phyloP scores from a whole-genome alignment of 37 sponge, comb jelly and placozoan species.

The Eunapius fragilis region DNA sequence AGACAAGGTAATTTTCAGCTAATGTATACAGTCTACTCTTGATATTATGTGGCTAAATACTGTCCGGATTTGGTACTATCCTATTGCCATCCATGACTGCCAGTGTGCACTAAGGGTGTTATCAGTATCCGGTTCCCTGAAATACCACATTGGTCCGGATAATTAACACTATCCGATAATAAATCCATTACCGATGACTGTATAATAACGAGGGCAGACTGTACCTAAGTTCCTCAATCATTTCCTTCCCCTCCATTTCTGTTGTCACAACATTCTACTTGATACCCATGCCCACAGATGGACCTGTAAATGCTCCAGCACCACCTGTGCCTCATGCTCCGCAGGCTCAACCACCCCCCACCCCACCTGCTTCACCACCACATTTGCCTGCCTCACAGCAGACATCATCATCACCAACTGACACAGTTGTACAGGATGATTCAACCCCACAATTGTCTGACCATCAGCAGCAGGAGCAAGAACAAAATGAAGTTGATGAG shows the following conservation, averaged over 20 bases:
- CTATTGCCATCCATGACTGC: too few species aligned
- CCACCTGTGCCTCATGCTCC: slow-evolving; percentile 16
- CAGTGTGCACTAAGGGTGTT: too few species aligned
- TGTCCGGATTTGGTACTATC: too few species aligned
- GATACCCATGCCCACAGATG: background rate
- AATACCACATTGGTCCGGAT: too few species aligned
- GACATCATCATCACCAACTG: background rate
- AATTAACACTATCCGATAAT: too few species aligned
- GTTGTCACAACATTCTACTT: background rate
- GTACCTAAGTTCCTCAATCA: background rate
- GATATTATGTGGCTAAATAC: too few species aligned
- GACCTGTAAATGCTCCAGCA: background rate
- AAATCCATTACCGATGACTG: too few species aligned
- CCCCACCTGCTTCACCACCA: background rate
- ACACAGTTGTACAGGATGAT: background rate
- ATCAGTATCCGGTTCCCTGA: too few species aligned
- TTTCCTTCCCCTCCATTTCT: background rate
- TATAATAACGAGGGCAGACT: too few species aligned
- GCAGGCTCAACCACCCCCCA: background rate
- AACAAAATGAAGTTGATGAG: background rate
- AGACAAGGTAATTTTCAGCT: slow-evolving; percentile 42
- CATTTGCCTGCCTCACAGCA: background rate
- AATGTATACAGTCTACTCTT: too few species aligned
- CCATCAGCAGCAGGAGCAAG: background rate
- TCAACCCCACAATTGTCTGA: background rate